Conservation (phyloP, 1,140 invertebrate species). For the Brachionus koreanus region DNA sequence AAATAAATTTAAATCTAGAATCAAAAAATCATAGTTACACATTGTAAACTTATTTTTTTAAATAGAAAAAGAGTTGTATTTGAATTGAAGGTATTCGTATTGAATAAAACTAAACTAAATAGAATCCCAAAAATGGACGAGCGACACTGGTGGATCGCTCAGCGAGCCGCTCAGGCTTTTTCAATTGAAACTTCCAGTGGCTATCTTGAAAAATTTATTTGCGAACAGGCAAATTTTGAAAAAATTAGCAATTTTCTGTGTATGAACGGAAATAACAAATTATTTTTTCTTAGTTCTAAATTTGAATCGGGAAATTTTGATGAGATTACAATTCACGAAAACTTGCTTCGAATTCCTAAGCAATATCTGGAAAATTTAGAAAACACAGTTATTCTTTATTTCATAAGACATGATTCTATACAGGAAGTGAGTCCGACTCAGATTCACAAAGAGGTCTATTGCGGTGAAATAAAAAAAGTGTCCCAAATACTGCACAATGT, state of each 20-base stretch:
- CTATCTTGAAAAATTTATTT: slow-evolving; percentile 56
- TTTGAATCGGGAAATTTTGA: slow-evolving; percentile 48
- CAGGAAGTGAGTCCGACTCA: slow-evolving; percentile 49
- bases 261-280: slow-evolving; percentile 53
- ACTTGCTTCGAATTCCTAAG: slow-evolving; percentile 53
- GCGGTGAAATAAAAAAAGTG: slow-evolving; percentile 56
- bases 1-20: not conserved
- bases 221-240: slow-evolving; percentile 51
- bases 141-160: slow-evolving; percentile 59
- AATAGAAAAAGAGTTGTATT: not conserved
- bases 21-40: slow-evolving; percentile 31
- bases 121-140: slow-evolving; percentile 50
- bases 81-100: not conserved
- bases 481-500: slow-evolving; percentile 54
- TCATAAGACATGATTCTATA: slow-evolving; percentile 52
- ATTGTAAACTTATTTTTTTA: not conserved
- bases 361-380: slow-evolving; percentile 50
- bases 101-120: not conserved
- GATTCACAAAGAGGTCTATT: slow-evolving; percentile 56
- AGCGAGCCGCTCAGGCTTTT: slow-evolving; percentile 57
- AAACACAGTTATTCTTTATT: slow-evolving; percentile 53
- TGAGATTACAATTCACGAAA: slow-evolving; percentile 53
- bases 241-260: slow-evolving; percentile 55
- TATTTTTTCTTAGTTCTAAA: slow-evolving; percentile 56
- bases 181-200: slow-evolving; percentile 54